Evolutionary conservation across 64 coral and sea anemone species (phyloP), one percentile per base, ranked within the genome.

Genomic region (Dendrophyllia cribrosa): DNA sequence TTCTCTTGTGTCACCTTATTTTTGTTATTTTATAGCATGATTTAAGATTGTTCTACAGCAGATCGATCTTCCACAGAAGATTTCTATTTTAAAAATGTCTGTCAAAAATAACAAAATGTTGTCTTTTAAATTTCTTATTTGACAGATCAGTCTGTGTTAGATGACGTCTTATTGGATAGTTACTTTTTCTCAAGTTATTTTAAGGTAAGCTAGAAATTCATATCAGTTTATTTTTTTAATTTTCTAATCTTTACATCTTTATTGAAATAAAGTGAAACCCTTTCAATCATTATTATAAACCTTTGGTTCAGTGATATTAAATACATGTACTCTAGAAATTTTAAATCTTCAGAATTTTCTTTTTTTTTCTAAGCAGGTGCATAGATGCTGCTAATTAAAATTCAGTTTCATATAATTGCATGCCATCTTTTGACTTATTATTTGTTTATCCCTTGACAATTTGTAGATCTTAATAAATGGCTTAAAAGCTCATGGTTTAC

Each of bases 181-280:
- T 99, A 99, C 90, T 99, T 99, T 81, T 99, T 99, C 69, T 99
- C 97, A 14, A 99, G 97, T 53, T 99, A 88, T 89, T 99, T 99
- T 76, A 99, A 99, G 97, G 94, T 99, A 91, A 79, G 49, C 8
- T 16, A 24, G 10, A 6, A 51, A 75, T 90, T 53, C 1, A 52
- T 45, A n/a, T 82, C 25, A 47, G 12, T 11, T 11, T 34, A 60
- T 59, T 9, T 69, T 26, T 8, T 69, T 34, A 34, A 34, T 34
- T 34, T 34, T 34, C 34, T 34, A 34, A 34, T n/a, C n/a, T n/a
- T n/a, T n/a, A n/a, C n/a, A n/a, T n/a, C n/a, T n/a, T n/a, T n/a
- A n/a, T n/a, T n/a, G n/a, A n/a, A n/a, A n/a, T 34, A 34, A 34
- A 34, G 34, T 34, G 34, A 34, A 34, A 34, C 34, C 34, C 34